Base-by-base conservation (phyloP, 2,113 vertebrate genomes). In the Australoheros scitulus region DNA sequence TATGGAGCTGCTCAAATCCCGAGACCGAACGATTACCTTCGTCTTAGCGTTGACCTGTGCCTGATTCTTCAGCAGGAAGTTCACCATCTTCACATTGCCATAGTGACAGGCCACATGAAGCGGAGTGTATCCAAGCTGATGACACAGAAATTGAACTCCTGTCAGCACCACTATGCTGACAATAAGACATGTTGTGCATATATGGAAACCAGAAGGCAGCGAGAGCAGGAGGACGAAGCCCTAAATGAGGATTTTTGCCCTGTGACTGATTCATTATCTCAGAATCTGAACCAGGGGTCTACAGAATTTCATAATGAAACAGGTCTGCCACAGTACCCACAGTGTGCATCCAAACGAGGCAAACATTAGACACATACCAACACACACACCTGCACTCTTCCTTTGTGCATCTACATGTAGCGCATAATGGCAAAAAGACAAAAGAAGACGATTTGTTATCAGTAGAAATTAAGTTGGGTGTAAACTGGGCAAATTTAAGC, bases 71-170 rank as follows among this genome's bases (percentile, higher is more conserved):
- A 99, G 94, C 26, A 99, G 97, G 95, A 98, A 99, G 91, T 97
- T 98, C 18, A 98, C 98, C 70, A 99, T 97, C 95, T 99, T 99
- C 83, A 99, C 95, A 89, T 99, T 99, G 92, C 98, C 98, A 82
- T 99, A 99, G 95, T 99, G 98, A 96, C 97, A 98, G 93, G 97
- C 98, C 76, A 99, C 98, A 6, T 99, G 98, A 26, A 99, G 91
- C 8, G 98, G 98, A 32, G 97, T 99, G 89, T 99, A 99, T 6
- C 96, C 97, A 97, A 99, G 97, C 98, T 99, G 90, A 47, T 4
- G 82, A 59, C 4, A 61, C 36, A 90, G 15, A 89, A 77, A 82
- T 55, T 6, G n/a, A n/a, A 72, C 11, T 55, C 32, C 68, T 55
- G 47, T 72, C 20, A 55, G 68, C 43, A n/a, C 43, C 64, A 26